These are phyloP conservation scores for Pecten maximus DNA, from an alignment of 2,888 invertebrate genomes.

Conservation along the genomic window DNA sequence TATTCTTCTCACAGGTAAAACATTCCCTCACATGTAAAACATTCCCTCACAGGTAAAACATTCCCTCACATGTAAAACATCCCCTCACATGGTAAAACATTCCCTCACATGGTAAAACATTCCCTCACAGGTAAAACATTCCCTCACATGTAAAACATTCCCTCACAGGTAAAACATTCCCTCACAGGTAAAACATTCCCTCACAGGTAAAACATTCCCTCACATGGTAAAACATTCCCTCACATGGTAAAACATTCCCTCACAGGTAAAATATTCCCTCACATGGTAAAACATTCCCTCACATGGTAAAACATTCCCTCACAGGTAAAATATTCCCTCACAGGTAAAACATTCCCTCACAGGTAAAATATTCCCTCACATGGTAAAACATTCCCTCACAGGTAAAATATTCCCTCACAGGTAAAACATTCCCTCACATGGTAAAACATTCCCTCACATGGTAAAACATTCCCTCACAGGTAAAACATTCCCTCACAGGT, in stretches of 20 bases:
- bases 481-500: background rate
- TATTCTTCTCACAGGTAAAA: slow-evolving; percentile 78
- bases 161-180: background rate
- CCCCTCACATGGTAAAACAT: background rate
- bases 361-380: background rate
- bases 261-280: background rate
- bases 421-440: background rate
- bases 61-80: background rate
- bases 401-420: background rate
- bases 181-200: background rate
- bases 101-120: background rate
- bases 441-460: background rate
- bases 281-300: background rate
- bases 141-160: background rate
- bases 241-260: background rate
- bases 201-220: background rate
- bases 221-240: background rate
- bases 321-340: background rate
- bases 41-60: background rate
- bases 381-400: background rate
- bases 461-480: background rate
- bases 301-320: background rate
- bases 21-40: background rate
- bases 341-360: background rate
- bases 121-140: background rate